phyloP scores from a whole-genome alignment of 2,797 vertebrate species.

The Lagocephalus sceleratus region DNA sequence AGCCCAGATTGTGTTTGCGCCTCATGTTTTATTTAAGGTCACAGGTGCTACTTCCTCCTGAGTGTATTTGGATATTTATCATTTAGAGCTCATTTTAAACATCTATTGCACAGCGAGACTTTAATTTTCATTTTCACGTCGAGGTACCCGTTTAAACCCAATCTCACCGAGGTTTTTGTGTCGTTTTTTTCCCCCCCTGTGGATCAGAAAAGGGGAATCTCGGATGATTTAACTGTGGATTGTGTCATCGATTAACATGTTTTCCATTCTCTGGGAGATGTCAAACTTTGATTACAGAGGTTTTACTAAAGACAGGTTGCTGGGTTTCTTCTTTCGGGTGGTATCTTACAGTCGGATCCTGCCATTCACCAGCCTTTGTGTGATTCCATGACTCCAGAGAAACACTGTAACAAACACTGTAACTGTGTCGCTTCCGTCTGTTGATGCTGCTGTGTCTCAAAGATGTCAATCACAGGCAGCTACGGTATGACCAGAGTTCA shows the following conservation, averaged over 20 bases:
- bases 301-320: conserved; percentile 33
- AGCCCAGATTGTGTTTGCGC: conserved; percentile 35
- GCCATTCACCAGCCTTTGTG: neutral
- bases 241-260: conserved; percentile 72
- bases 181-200: conserved; percentile 13
- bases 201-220: too few species aligned
- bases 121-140: conserved; percentile 42
- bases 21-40: conserved; percentile 37
- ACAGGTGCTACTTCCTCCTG: conserved; percentile 67
- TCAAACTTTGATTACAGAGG: conserved; percentile 40
- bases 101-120: conserved; percentile 27
- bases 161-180: conserved; percentile 47
- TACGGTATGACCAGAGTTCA: conserved; percentile 52
- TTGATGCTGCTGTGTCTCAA: conserved; percentile 70
- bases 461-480: conserved; percentile 75
- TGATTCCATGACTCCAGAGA: neutral
- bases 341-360: conserved; percentile 43
- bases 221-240: conserved; percentile 42
- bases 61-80: conserved; percentile 24
- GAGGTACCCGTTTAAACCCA: conserved; percentile 47
- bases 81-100: conserved; percentile 35
- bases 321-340: conserved; percentile 55
- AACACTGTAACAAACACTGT: conserved; percentile 46
- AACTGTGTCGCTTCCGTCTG: conserved; percentile 56
- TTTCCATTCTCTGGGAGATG: conserved; percentile 63